Base-by-base conservation (phyloP, 2,113 vertebrate species). In the Eulemur rufifrons region DNA sequence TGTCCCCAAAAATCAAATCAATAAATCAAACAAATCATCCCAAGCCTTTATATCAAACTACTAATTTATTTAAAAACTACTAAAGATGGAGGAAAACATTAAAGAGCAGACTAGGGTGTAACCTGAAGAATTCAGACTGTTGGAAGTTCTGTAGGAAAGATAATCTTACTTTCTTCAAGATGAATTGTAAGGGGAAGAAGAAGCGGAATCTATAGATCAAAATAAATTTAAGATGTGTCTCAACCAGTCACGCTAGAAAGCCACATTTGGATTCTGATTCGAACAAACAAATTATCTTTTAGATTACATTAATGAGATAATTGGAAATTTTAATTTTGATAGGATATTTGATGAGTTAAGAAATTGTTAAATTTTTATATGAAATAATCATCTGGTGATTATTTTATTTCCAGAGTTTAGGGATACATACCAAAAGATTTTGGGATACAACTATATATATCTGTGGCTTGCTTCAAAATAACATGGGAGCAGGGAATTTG, bases 211-310 rank as follows among this genome's bases (percentile, higher is more conserved):
- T 74, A 34, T 14, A 76, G 17, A 68, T 54, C 77, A 94, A 66
- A 80, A 32, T 71, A 64, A 54, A 80, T 80, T 42, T 29, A 63
- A 81, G 12, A 86, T 27, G 23, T 64, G 5, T 34, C 45, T 68
- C 32, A 47, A 37, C 11, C 1, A 25, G 39, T 84, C 64, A 59
- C 17, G 81, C 6, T 21, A 74, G 54, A 17, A 61, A 25, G 25
- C 45, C 23, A 73, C 21, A 61, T 21, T 15, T 68, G 32, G 42
- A 68, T 74, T 10, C 12, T 61, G 47, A 66, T 90, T 82, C 52
- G 29, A 89, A 84, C 45, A 77, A 89, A 84, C 37, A 77, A 96
- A 86, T 84, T 39, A 68, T 47, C 39, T 95, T 85, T 80, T 66
- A 64, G 39, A 76, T 25, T 5, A 23, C 23, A 54, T 54, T 45